These are phyloP conservation scores for Pyrgilauda ruficollis DNA, from an alignment of 2,113 vertebrate species.

Conservation along the genomic window DNA sequence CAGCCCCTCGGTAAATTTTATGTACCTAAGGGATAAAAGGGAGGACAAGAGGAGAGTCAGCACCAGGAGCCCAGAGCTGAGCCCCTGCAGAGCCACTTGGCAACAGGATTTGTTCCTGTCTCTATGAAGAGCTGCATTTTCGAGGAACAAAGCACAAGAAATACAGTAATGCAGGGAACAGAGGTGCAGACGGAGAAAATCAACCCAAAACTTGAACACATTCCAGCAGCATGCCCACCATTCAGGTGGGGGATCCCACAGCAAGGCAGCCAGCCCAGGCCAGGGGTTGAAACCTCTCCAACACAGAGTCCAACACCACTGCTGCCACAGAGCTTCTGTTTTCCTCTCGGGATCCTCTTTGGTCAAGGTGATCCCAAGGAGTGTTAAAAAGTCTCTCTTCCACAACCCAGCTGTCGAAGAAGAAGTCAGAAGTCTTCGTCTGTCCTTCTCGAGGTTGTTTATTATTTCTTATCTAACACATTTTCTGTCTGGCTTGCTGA, in stretches of 20 bases:
- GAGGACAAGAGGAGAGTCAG: neutral
- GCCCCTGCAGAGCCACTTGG: neutral
- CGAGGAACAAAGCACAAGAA: neutral
- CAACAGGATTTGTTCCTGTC: neutral
- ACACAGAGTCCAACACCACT: neutral
- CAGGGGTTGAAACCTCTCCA: neutral
- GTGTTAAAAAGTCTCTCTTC: too few relatives aligned
- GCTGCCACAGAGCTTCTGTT: neutral
- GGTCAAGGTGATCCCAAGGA: too few relatives aligned
- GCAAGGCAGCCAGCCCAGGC: neutral
- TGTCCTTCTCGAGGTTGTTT: too few relatives aligned
- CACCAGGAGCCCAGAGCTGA: neutral
- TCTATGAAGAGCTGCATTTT: neutral
- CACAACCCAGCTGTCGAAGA: too few relatives aligned
- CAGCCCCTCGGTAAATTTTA: slow-evolving; percentile 86
- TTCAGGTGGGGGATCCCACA: neutral
- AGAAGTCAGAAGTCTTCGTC: too few relatives aligned
- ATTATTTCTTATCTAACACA: too few relatives aligned
- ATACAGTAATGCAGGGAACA: neutral
- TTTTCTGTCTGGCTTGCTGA: too few relatives aligned
- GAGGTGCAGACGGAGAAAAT: neutral
- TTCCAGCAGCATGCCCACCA: neutral
- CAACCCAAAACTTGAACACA: neutral
- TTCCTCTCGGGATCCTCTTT: too few relatives aligned
- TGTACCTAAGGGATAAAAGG: slow-evolving; percentile 80